Evolutionary conservation across 1,140 invertebrate genomes (phyloP).

Genomic region (Lucilia cuprina): DNA sequence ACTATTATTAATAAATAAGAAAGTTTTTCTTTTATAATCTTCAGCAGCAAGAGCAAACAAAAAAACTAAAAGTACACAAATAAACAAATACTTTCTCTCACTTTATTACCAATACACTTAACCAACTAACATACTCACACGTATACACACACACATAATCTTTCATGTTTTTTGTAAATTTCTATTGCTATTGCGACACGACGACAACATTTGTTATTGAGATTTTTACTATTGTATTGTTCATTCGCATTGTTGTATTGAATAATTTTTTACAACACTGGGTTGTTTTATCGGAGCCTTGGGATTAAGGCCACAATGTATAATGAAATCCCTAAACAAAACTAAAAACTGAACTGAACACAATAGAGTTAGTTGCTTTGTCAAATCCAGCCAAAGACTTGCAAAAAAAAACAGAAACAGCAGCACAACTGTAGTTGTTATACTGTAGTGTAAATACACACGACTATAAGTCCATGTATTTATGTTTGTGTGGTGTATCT

Average conservation of each 20-base stretch:
- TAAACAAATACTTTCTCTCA: background rate
- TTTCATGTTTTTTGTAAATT: background rate
- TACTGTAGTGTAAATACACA: background rate
- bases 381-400: background rate
- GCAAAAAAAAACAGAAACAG: background rate
- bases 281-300: slow-evolving; percentile 12
- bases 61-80: no score
- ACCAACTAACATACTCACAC: background rate
- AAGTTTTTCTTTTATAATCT: background rate
- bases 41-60: background rate
- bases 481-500: background rate
- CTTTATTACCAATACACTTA: no score
- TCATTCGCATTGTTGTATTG: background rate
- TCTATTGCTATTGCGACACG: background rate
- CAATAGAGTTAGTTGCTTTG: slow-evolving; percentile 16
- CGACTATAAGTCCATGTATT: background rate
- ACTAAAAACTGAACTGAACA: background rate
- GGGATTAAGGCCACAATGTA: slow-evolving; percentile 31
- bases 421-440: background rate
- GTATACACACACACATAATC: background rate
- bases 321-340: slow-evolving; percentile 17
- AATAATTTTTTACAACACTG: background rate
- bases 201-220: background rate
- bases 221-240: background rate
- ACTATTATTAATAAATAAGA: background rate